These are phyloP conservation scores for Tachina fera DNA, from an alignment of 2,888 invertebrate species.

Conservation along the genomic window DNA sequence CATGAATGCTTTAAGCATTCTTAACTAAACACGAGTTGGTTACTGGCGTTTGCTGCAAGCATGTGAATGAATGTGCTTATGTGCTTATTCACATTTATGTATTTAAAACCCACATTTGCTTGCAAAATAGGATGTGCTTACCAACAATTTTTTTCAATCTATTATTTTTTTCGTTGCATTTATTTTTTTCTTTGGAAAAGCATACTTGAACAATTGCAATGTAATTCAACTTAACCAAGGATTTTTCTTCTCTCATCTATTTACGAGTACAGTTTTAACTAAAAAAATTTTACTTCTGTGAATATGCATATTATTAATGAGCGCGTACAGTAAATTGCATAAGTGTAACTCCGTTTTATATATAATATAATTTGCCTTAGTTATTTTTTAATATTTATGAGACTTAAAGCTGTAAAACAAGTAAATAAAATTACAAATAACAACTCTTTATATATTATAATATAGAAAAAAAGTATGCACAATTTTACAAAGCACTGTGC, in stretches of 20 bases:
- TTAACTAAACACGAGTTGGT: neutral
- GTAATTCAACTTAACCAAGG: conserved; percentile 51
- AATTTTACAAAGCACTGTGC: too few species aligned
- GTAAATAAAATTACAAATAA: too few species aligned
- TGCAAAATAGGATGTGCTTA: conserved; percentile 25
- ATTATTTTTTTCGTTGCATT: neutral
- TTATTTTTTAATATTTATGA: too few species aligned
- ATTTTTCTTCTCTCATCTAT: conserved; percentile 26
- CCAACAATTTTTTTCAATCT: neutral
- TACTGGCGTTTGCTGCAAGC: neutral
- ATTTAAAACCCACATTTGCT: conserved; percentile 27
- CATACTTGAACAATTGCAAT: conserved; percentile 45
- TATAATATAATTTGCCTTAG: too few species aligned
- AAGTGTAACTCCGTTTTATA: neutral
- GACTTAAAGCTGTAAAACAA: neutral
- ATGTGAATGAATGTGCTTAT: neutral
- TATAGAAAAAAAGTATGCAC: too few species aligned
- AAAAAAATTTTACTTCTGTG: conserved; percentile 29
- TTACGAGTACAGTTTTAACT: conserved; percentile 43
- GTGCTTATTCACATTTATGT: neutral
- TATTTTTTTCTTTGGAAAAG: conserved; percentile 4
- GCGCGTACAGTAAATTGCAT: neutral
- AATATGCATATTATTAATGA: neutral
- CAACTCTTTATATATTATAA: too few species aligned
- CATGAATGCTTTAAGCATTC: neutral